Base-by-base conservation (phyloP, 2,888 invertebrate genomes). In the Eupelmus urozonus region DNA sequence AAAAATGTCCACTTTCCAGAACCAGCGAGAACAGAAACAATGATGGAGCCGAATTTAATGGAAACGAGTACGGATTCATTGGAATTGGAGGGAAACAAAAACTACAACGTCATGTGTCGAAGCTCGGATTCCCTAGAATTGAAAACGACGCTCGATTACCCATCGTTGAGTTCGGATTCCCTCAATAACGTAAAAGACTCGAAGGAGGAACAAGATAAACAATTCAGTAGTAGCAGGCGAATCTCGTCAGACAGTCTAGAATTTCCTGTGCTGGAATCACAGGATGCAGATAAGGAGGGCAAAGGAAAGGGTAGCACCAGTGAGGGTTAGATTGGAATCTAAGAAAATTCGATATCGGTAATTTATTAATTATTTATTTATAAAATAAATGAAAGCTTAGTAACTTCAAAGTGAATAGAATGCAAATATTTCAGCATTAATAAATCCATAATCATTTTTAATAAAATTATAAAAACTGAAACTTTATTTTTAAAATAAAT, bases 91-190 rank as follows among this genome's bases (percentile, higher is more conserved):
- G 88, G 87, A 16, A 87, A 85, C 84, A 88, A 80, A 70, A 90
- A 89, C 29, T 88, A 90, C 69, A 91, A 92, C 85, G 90, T 90
- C 0, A 91, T 92, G 62, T 92, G 92, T 81, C 92, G 92, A 57
- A 94, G 94, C 84, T 92, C 93, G 0, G 94, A 95, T 85, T 94
- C 94, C 71, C 88, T 94, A 74, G 94, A 94, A 82, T 91, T 92
- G 80, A 92, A 92, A 84, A 92, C 92, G 60, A 91, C 91, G 0
- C 77, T 90, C 16, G 89, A 89, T 78, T 85, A 85, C 79, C 89
- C 90, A 1, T 90, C 89, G 0, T 75, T 89, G 29, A 89, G 90
- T 78, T 90, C 90, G 1, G 90, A 90, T 67, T 90, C 90, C 2
- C 75, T 90, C 51, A 89, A 90, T 67, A 90, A 89, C 66, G 85